Evolutionary conservation across 1,140 invertebrate species (phyloP).

Genomic region (Trachymyrmex cornetzi): DNA sequence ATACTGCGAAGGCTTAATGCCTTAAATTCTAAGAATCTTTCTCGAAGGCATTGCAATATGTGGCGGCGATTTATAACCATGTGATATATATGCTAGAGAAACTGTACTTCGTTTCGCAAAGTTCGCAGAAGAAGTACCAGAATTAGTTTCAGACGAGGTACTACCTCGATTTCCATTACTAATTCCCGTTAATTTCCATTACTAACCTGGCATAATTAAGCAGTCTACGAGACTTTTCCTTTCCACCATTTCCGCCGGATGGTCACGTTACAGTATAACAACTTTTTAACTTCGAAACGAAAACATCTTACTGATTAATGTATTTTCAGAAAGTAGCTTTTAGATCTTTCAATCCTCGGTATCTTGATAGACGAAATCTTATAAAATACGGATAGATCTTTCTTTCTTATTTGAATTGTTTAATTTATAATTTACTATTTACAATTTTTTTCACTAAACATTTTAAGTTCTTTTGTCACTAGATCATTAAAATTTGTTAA

Average conservation of each 20-base stretch:
- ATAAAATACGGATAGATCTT: not conserved
- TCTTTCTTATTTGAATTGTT: not conserved
- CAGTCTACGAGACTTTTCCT: slow-evolving; percentile 19
- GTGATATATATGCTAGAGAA: slow-evolving; percentile 15
- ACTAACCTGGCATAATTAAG: slow-evolving; percentile 52
- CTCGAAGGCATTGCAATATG: slow-evolving; percentile 13
- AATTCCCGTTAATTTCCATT: slow-evolving; percentile 70
- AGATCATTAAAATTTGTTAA: not conserved
- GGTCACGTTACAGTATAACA: not conserved
- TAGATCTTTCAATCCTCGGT: not conserved
- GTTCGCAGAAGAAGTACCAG: slow-evolving; percentile 49
- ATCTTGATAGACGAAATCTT: not conserved
- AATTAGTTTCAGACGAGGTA: slow-evolving; percentile 55
- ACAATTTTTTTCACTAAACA: not conserved
- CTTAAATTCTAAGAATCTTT: slow-evolving; percentile 27
- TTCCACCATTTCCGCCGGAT: slow-evolving; percentile 23
- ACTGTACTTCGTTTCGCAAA: slow-evolving; percentile 30
- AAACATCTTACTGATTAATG: slow-evolving; percentile 19
- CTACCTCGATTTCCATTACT: slow-evolving; percentile 62
- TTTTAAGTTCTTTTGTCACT: not conserved
- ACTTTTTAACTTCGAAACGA: slow-evolving; percentile 28
- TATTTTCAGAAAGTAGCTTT: not conserved
- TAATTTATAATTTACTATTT: not conserved
- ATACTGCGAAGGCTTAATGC: slow-evolving; percentile 8
- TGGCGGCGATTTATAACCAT: slow-evolving; percentile 44